A percentile compares a stretch with the other conserved stretches of the same genome.
Conservation (phyloP, 2,888 invertebrate species). For the Crematogaster levior region DNA sequence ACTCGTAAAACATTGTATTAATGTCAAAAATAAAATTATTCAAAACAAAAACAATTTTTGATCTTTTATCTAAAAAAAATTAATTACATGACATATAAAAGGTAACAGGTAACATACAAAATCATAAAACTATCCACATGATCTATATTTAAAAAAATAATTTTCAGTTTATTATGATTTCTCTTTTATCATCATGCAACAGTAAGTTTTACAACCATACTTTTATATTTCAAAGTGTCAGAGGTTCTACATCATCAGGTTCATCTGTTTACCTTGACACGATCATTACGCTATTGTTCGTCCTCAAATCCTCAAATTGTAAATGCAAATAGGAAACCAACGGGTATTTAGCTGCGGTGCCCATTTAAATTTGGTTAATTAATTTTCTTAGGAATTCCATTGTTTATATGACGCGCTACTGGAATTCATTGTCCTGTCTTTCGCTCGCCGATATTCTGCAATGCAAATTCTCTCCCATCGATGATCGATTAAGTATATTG, state of each 20-base stretch:
- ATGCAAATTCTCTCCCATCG: slow-evolving; percentile 36
- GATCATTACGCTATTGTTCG: slow-evolving; percentile 47
- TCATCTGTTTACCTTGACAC: not conserved
- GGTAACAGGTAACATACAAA: not conserved
- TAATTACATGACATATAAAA: not conserved
- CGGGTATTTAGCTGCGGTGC: slow-evolving; percentile 42
- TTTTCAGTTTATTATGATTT: not conserved
- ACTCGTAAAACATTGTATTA: not conserved
- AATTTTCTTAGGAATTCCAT: slow-evolving; percentile 69
- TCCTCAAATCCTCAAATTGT: slow-evolving; percentile 7
- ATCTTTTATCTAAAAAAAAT: not conserved
- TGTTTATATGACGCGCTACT: slow-evolving; percentile 35
- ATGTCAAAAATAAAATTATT: not conserved
- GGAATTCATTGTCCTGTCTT: slow-evolving; percentile 31
- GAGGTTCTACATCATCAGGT: not conserved
- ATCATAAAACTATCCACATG: not conserved
- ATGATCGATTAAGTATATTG: slow-evolving; percentile 44
- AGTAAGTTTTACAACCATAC: not conserved
- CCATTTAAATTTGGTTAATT: slow-evolving; percentile 67
- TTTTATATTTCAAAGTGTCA: slow-evolving; percentile 9
- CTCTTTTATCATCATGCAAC: not conserved
- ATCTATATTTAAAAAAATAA: not conserved
- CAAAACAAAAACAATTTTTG: too few species aligned
- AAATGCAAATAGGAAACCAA: slow-evolving; percentile 50
- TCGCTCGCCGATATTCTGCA: slow-evolving; percentile 19